Base-by-base conservation (phyloP, 2,113 vertebrate genomes). In the Cygnus buccinator region DNA sequence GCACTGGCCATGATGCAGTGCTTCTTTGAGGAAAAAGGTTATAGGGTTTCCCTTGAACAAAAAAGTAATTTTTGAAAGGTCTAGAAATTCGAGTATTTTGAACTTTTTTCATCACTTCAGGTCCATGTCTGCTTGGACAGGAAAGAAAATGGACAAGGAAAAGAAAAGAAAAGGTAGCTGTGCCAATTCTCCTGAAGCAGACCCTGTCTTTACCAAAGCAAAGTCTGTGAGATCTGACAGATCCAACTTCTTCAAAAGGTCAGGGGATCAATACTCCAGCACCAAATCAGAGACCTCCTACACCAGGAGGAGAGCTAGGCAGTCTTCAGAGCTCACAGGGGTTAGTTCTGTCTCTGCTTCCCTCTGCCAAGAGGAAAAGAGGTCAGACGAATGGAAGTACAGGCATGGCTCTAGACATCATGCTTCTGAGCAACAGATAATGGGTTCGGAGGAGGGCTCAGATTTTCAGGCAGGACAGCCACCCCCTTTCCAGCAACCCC, bases 21-120 rank as follows among this genome's bases (percentile, higher is more conserved):
- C 72, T 94, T 92, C 85, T 96, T 71, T 96, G 86, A 93, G 94
- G 78, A 92, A 85, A 95, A 91, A 50, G 71, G 74, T 70, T 82
- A 93, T 95, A 96, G 93, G 87, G 91, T 96, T 91, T 90, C 68
- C 82, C 61, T 89, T 93, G 74, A 43, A 61, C 58, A 52, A 67
- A 80, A 79, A 79, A 67, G 41, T 71, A 46, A 75, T 59, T 82
- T 94, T 89, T 91, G 77, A 91, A 95, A 84, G 54, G n/a, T 91
- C 12, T 83, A 94, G 92, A 88, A 96, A 96, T 96, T 97, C 50
- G 54, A 95, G 88, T 96, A 65, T 96, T 97, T 96, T 95, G 95
- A 97, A 96, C 96, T 96, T 97, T 97, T 97, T 97, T 96, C 97
- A 72, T 96, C 93, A 95, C 95, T 97, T 97, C 93, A 97, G 95